Evolutionary conservation across 1,140 invertebrate species (phyloP).

Genomic region (Philotrypesis tridentata): DNA sequence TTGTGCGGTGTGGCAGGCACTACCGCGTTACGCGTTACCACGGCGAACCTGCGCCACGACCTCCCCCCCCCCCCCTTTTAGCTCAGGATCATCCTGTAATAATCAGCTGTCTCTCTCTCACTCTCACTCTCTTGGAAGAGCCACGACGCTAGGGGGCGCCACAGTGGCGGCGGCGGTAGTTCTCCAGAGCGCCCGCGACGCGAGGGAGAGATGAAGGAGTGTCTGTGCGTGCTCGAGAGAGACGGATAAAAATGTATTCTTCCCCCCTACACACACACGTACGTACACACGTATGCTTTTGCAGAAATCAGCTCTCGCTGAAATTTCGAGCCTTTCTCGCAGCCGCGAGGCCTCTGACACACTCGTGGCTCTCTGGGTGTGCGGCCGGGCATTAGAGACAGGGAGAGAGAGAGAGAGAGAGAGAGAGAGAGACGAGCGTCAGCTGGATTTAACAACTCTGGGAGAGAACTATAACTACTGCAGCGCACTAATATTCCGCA

Average conservation of each 20-base stretch:
- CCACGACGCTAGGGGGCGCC: background rate
- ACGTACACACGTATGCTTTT: background rate
- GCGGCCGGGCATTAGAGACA: background rate
- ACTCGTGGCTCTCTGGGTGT: too few species aligned
- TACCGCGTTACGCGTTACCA: conserved; percentile 16
- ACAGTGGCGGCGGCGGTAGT: background rate
- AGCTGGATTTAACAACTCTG: conserved; percentile 65
- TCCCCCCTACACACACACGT: too few species aligned
- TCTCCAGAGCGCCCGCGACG: background rate
- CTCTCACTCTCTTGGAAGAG: background rate
- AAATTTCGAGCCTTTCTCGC: background rate
- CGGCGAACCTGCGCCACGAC: background rate
- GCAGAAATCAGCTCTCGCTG: background rate
- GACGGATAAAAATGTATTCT: background rate
- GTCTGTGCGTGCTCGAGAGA: conserved; percentile 19
- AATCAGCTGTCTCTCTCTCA: background rate
- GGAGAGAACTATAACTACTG: conserved; percentile 49
- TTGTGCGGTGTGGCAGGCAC: background rate
- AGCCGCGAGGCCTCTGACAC: too few species aligned
- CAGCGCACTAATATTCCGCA: too few species aligned
- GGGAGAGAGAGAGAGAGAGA: too few species aligned
- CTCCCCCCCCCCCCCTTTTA: too few species aligned
- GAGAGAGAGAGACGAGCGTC: too few species aligned
- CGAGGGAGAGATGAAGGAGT: background rate
- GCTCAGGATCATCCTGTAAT: background rate